These are phyloP conservation scores for Cryptotis parvus DNA, from an alignment of 2,113 vertebrate genomes.

Conservation along the genomic window DNA sequence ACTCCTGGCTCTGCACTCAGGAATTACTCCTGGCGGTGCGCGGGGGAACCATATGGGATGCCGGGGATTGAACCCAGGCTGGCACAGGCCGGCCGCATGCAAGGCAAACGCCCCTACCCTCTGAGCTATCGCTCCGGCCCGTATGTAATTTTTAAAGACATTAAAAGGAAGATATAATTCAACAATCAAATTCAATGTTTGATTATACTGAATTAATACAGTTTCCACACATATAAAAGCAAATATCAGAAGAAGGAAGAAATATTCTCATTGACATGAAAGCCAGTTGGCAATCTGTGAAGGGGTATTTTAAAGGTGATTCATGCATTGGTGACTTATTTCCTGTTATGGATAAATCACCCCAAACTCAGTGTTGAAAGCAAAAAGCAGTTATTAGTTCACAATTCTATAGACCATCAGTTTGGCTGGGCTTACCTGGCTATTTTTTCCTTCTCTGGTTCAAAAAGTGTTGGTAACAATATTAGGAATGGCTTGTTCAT, in stretches of 20 bases:
- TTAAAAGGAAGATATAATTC: background rate
- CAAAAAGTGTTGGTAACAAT: background rate
- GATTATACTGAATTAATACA: background rate
- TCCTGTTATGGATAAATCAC: background rate
- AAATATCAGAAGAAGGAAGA: background rate
- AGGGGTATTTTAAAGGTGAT: background rate
- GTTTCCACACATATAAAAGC: background rate
- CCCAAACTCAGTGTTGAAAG: background rate
- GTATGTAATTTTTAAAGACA: too few relatives aligned
- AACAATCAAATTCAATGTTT: background rate
- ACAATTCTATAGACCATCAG: background rate
- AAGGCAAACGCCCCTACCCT: too few relatives aligned
- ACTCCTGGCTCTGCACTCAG: too few relatives aligned
- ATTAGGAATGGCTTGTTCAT: background rate
- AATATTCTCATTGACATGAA: background rate
- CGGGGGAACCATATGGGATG: too few relatives aligned
- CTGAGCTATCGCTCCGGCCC: too few relatives aligned
- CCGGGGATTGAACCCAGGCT: too few relatives aligned
- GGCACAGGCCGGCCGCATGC: too few relatives aligned
- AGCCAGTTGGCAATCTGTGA: background rate
- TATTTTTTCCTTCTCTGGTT: background rate
- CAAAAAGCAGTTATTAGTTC: background rate
- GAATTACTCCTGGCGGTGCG: too few relatives aligned
- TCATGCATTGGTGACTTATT: background rate
- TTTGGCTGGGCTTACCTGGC: background rate